Conservation (phyloP, 2,113 vertebrate genomes). For the Neofelis nebulosa region DNA sequence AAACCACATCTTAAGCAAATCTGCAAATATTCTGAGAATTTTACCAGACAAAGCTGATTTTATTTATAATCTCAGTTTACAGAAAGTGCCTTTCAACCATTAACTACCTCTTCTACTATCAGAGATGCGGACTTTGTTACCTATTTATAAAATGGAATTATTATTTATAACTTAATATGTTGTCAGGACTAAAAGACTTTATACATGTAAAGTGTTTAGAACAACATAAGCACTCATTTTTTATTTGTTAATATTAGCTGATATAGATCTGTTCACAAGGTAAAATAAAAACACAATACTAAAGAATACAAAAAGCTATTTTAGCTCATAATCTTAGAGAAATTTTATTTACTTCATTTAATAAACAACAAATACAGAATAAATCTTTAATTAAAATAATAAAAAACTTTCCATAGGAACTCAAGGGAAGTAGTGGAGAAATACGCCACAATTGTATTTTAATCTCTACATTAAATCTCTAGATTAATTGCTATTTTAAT, state of each 20-base stretch:
- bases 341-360: not conserved
- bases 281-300: not conserved
- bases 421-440: not conserved
- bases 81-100: not conserved
- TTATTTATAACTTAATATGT: not conserved
- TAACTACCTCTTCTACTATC: not conserved
- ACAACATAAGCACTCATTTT: not conserved
- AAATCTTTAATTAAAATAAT: slow-evolving; percentile 5
- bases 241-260: not conserved
- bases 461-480: not conserved
- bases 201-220: not conserved
- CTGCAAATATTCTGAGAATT: not conserved
- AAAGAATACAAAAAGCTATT: not conserved
- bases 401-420: not conserved
- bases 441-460: not conserved
- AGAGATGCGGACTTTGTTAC: not conserved
- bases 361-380: not conserved
- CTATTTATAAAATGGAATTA: not conserved
- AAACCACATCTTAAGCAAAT: not conserved
- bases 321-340: not conserved
- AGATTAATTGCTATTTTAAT: not conserved
- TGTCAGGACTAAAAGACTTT: not conserved
- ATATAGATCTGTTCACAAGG: not conserved
- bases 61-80: not conserved
- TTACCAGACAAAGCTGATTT: not conserved